phyloP scores from a whole-genome alignment of 2,797 vertebrate species.

The Coracias cyanogaster region DNA sequence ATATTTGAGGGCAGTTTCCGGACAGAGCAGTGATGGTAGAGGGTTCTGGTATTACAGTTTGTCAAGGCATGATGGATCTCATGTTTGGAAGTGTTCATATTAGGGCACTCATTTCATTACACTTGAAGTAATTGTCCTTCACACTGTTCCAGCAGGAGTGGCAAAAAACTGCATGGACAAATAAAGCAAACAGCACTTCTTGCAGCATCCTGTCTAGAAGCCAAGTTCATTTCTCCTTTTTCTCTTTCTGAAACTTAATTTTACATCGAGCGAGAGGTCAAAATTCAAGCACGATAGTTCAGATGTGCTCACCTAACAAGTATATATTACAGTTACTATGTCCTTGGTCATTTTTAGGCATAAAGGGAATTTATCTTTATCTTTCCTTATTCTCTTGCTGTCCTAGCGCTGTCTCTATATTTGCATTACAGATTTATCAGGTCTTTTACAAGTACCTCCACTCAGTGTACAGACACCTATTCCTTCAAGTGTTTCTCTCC shows the following conservation, averaged over 20 bases:
- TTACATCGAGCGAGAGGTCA: background rate
- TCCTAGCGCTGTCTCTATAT: conserved; percentile 34
- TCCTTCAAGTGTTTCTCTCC: conserved; percentile 4
- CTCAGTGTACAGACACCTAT: background rate
- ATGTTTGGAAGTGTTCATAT: background rate
- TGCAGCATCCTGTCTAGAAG: background rate
- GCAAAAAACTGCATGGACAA: background rate
- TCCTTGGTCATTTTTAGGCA: background rate
- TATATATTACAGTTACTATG: background rate
- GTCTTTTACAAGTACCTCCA: background rate
- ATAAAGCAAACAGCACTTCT: background rate
- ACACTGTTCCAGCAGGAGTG: background rate
- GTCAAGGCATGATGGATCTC: background rate
- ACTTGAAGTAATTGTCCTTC: conserved; percentile 24
- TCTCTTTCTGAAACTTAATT: background rate
- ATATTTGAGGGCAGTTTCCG: conserved; percentile 71
- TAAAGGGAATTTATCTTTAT: background rate
- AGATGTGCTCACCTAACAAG: background rate
- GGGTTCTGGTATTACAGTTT: conserved; percentile 24
- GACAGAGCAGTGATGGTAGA: conserved; percentile 40
- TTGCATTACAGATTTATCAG: conserved; percentile 16
- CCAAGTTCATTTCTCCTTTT: background rate
- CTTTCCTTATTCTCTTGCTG: background rate
- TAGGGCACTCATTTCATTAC: conserved; percentile 19
- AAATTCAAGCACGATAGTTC: background rate